Evolutionary conservation across 2,113 vertebrate species (phyloP), one percentile per base, ranked within the genome.

Genomic region (Dasypus novemcinctus): DNA sequence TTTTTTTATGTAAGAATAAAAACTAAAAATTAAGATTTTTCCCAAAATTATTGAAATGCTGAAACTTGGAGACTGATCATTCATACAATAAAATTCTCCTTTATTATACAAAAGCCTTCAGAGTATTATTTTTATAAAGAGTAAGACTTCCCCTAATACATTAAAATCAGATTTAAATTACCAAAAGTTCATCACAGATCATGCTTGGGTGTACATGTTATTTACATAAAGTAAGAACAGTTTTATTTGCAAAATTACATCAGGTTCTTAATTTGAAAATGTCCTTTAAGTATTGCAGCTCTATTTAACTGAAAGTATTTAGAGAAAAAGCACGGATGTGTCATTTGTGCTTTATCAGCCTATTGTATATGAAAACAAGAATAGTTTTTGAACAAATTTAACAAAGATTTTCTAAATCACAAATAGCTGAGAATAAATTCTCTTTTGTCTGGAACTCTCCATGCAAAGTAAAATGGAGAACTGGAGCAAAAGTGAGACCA

Each of bases 1-100:
- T 15, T 7, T 46, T 95, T 57, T 29, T 71, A 81, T 29, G 72
- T 46, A 86, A n/a, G 76, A 88, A 81, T n/a, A 20, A 59, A 1
- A 2, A 74, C 7, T 38, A 95, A 94, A 25, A 94, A 92, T 85
- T 63, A 61, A 91, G 11, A 57, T 41, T 66, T 71, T 69, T 59
- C 36, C 33, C 9, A 90, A 90, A 33, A 85, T 92, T 84, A 76
- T 41, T 46, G 25, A 95, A 85, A 4, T 71, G 83, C 5, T 93
- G 20, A 87, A 92, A 72, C 36, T 80, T 92, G 75, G 54, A 94
- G 41, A 95, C 46, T 36, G 87, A 93, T 68, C 91, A 95, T 75
- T 89, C 83, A 87, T 31, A 83, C 71, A 11, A 90, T 31, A 93
- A 95, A 27, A 95, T 14, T 97, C 71, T 76, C 0, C n/a, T 95